Percentiles rank a stretch among this genome's conserved stretches.
phyloP scores from a whole-genome alignment of 2,888 invertebrate species.

The Uropetala carovei region DNA sequence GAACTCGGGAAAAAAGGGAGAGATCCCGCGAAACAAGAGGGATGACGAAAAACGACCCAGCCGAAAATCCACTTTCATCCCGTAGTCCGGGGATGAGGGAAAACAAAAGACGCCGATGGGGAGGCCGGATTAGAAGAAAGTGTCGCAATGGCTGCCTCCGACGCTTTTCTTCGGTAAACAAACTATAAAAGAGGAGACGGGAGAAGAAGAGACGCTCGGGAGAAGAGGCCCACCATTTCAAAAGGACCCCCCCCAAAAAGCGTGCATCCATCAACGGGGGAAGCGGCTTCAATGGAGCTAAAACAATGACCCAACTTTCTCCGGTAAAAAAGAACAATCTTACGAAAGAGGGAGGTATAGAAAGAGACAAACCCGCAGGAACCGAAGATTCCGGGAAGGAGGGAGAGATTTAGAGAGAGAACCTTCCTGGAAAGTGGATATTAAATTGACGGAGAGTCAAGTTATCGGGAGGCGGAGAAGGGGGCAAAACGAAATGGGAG shows the following conservation, averaged over 20 bases:
- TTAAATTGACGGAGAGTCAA: slow-evolving; percentile 3
- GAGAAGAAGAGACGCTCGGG: neutral
- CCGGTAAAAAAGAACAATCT: neutral
- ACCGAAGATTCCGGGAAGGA: neutral
- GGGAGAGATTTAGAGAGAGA: neutral
- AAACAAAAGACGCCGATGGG: slow-evolving; percentile 42
- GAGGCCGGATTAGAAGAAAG: neutral
- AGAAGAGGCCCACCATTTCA: neutral
- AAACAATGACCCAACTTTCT: neutral
- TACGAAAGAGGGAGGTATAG: no score
- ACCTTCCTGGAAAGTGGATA: slow-evolving; percentile 17
- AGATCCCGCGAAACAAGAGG: neutral
- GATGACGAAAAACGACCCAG: neutral
- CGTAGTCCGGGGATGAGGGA: neutral
- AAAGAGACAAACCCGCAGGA: no score
- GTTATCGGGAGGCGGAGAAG: neutral
- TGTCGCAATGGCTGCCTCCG: slow-evolving; percentile 11
- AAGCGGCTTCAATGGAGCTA: neutral
- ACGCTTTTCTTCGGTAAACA: neutral
- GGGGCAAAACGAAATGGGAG: slow-evolving; percentile 19
- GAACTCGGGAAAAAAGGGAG: neutral
- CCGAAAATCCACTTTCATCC: slow-evolving; percentile 26
- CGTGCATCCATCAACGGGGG: neutral
- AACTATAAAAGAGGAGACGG: neutral
- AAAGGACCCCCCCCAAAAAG: neutral